Conservation (phyloP, 2,113 vertebrate genomes). For the Aspiorhynchus laticeps region DNA sequence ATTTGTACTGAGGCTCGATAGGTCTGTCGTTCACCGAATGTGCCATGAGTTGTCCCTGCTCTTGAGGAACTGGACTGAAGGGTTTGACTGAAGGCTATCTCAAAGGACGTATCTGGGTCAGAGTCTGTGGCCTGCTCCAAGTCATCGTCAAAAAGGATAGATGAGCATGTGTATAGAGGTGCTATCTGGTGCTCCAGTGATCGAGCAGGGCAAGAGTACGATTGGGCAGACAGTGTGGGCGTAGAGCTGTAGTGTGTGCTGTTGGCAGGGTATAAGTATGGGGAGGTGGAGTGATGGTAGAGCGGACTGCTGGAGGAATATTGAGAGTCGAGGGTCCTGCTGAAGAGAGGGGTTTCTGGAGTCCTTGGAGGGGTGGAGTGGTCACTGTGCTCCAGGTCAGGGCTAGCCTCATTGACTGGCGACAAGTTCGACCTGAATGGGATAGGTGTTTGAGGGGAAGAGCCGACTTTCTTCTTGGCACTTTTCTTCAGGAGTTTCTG, state of each 20-base stretch:
- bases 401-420: conserved; percentile 87
- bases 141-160: conserved; percentile 70
- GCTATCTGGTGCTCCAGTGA: conserved; percentile 68
- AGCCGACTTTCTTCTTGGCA: conserved; percentile 74
- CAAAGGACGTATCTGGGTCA: background rate
- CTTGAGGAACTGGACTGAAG: background rate
- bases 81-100: conserved; percentile 11
- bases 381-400: conserved; percentile 80
- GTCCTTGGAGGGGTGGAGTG: conserved; percentile 63
- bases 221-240: conserved; percentile 51
- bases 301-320: conserved; percentile 63
- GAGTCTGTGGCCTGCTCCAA: conserved; percentile 51
- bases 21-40: background rate
- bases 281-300: conserved; percentile 59
- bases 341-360: conserved; percentile 45
- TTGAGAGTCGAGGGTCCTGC: conserved; percentile 33
- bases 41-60: background rate
- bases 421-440: conserved; percentile 87
- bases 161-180: conserved; percentile 71
- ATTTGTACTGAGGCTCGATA: conserved; percentile 25
- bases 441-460: conserved; percentile 66
- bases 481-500: conserved; percentile 88
- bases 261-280: conserved; percentile 64
- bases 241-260: conserved; percentile 59
- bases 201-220: conserved; percentile 43